Base-by-base conservation (phyloP, 1,140 invertebrate genomes). In the Condylostylus longicornis region DNA sequence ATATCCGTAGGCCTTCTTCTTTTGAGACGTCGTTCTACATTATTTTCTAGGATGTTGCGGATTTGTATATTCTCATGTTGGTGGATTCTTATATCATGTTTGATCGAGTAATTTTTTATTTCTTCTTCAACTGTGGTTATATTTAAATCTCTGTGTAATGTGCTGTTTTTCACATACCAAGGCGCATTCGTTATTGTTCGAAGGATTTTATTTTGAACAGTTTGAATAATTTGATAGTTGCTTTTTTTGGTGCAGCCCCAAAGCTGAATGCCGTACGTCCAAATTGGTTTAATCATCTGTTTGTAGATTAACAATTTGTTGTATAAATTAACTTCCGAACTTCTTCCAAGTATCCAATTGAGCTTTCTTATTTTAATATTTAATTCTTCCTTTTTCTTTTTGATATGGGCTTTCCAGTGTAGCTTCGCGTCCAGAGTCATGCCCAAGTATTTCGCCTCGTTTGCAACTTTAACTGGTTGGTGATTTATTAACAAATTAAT, bases 271-370 rank as follows among this genome's bases (percentile, higher is more conserved):
- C 50, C 53, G 38, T 58, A 53, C 5, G 38, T 50, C 50, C 53
- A 58, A 5, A 56, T 42, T 10, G 54, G 53, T 35, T 49, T 48
- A 4, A 57, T 36, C 3, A 55, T 47, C 3, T 22, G 15, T 32
- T 54, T 49, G 35, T 59, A 53, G 1, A 58, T 19, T 8, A 49
- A 28, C 4, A 56, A n/a, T 46, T 59, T 57, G 39, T 51, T 51
- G 19, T 49, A 14, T 6, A 50, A 13, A 8, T 38, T 46, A 28
- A 55, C 28, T 25, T 40, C 30, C 1, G 44, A 48, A 14, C 41
- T 46, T 37, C 33, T 38, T 6, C 43, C 44, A 13, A 54, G 33
- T 15, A 57, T 22, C 48, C 44, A 53, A 17, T 46, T 43, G 13
- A 50, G 9, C 17, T 5, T 32, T 32, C 14, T 17, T 10, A 13